Evolutionary conservation across 2,888 invertebrate species (phyloP).

Genomic region (Orchestes rusci): DNA sequence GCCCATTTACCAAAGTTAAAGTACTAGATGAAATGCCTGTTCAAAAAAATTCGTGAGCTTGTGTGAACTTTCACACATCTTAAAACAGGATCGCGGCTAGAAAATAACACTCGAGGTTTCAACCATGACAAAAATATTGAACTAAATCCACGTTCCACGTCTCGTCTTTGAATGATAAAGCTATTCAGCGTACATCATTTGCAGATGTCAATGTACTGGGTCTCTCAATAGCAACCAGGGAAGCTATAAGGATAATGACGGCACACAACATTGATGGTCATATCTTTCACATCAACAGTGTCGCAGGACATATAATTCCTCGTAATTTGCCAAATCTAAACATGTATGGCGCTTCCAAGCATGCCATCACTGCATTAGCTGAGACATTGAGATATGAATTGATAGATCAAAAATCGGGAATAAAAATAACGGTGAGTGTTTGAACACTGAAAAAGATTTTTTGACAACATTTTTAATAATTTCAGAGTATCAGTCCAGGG

Average conservation of each 20-base stretch:
- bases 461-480: too few species aligned
- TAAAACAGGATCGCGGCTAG: too few species aligned
- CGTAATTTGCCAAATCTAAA: conserved; percentile 25
- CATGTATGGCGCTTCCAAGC: conserved; percentile 25
- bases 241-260: conserved; percentile 33
- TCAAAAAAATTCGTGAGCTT: too few species aligned
- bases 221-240: conserved; percentile 30
- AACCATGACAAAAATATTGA: too few species aligned
- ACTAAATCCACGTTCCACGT: too few species aligned
- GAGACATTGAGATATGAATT: conserved; percentile 25
- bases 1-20: too few species aligned
- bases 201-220: conserved; percentile 28
- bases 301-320: conserved; percentile 31
- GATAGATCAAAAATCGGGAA: conserved; percentile 18
- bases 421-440: conserved; percentile 26
- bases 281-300: conserved; percentile 35
- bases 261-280: conserved; percentile 32
- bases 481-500: conserved; percentile 27
- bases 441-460: too few species aligned
- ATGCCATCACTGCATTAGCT: conserved; percentile 25
- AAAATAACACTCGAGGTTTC: too few species aligned
- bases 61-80: too few species aligned
- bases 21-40: too few species aligned
- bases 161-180: too few species aligned
- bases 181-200: too few species aligned